phyloP scores from a whole-genome alignment of 2,113 vertebrate genomes.

The Crotalus viridis region DNA sequence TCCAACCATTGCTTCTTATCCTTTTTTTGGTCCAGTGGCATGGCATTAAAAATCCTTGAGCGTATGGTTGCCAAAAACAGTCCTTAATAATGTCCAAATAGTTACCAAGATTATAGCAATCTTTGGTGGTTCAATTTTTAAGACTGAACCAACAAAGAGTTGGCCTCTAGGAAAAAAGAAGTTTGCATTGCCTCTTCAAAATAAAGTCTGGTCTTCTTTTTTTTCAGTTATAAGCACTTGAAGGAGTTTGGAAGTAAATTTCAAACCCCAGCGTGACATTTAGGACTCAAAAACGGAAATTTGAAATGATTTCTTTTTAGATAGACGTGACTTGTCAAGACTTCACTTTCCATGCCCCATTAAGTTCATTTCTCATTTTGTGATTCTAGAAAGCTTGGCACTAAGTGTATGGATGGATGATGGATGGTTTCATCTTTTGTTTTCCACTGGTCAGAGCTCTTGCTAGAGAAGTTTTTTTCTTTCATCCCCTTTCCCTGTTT shows the following conservation, averaged over 20 bases:
- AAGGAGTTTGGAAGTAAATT: background rate
- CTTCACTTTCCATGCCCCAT: background rate
- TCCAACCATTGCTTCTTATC: background rate
- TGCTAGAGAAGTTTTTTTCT: background rate
- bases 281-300: background rate
- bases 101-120: background rate
- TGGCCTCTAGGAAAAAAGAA: background rate
- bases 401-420: background rate
- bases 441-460: background rate
- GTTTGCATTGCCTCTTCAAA: background rate
- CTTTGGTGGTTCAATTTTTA: background rate
- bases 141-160: background rate
- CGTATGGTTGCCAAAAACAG: background rate
- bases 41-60: background rate
- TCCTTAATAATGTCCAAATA: background rate
- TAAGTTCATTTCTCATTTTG: background rate
- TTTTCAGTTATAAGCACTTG: background rate
- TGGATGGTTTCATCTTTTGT: background rate
- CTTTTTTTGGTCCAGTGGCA: background rate
- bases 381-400: background rate
- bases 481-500: background rate
- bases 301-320: background rate
- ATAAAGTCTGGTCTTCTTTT: background rate
- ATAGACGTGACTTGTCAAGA: background rate
- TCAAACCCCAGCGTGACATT: background rate